Conservation (phyloP, 2,113 vertebrate species). For the Pangasianodon hypophthalmus region DNA sequence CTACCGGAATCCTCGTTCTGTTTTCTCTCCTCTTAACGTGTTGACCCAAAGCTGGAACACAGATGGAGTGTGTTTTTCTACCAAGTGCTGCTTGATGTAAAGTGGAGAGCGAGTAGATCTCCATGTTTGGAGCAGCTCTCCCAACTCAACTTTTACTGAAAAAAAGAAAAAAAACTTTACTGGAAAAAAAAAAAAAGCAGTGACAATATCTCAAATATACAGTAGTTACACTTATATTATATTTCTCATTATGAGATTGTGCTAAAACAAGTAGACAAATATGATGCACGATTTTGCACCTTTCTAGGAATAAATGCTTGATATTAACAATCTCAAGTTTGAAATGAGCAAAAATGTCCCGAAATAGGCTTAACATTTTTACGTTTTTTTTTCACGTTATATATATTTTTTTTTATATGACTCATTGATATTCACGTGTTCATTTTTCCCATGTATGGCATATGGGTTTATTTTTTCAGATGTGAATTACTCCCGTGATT, state of each 20-base stretch:
- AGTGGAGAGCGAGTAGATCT: background rate
- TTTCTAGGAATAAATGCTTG: background rate
- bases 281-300: background rate
- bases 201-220: background rate
- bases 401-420: too few species aligned
- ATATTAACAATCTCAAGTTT: background rate
- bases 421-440: too few species aligned
- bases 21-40: background rate
- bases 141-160: background rate
- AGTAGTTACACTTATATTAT: too few species aligned
- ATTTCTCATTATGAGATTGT: background rate
- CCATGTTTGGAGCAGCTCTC: background rate
- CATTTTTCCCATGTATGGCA: too few species aligned
- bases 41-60: background rate
- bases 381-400: background rate
- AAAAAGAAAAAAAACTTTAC: background rate
- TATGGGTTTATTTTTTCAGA: background rate
- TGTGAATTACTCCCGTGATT: background rate
- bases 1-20: background rate
- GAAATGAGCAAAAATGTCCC: background rate
- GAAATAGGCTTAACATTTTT: background rate
- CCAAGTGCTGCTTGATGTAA: background rate
- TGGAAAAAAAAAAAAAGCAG: background rate
- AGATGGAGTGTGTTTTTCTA: background rate
- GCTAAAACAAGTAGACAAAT: background rate